Base-by-base conservation (phyloP, 2,113 vertebrate genomes). In the Sporophila hypoxantha region DNA sequence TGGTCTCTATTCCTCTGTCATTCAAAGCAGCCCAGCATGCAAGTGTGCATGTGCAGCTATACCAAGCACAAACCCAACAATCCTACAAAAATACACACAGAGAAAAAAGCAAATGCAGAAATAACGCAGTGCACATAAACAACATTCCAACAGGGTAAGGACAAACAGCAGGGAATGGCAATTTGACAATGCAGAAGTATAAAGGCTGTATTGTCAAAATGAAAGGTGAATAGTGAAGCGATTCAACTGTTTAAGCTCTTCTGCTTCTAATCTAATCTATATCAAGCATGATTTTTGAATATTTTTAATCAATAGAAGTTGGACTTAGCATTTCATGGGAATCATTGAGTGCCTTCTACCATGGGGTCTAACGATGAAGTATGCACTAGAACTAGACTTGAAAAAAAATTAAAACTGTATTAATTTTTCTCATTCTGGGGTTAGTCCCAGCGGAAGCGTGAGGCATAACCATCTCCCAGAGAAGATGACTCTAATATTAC, bases 1-100 rank as follows among this genome's bases (percentile, higher is more conserved):
- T 37, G 75, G 17, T 41, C 56, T 89, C 49, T 14, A 20, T 50
- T 85, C 39, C 29, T 62, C 46, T 67, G 21, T 69, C 81, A 61
- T 76, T 88, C 86, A 71, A n/a, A 84, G 71, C 90, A 93, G 92
- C 77, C 83, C 74, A 90, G 93, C 94, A 93, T 95, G 94, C 93
- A 90, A 49, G 32, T 71, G 74, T 88, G 70, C 62, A 23, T 76
- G 64, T 88, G 83, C 92, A 94, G 74, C 60, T 87, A 29, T 22
- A 57, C 26, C 37, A 83, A 89, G 74, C 66, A 65, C 16, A 61
- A 83, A 65, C 5, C 0, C 14, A 41, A 37, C 73, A 87, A n/a
- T 75, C 68, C 44, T 30, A 21, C 14, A 77, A 66, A 88, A 79
- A 70, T 12, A 62, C n/a, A 32, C 13, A 30, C 9, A 69, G 20